Conservation (phyloP, 1,140 invertebrate species). For the Diabrotica undecimpunctata region DNA sequence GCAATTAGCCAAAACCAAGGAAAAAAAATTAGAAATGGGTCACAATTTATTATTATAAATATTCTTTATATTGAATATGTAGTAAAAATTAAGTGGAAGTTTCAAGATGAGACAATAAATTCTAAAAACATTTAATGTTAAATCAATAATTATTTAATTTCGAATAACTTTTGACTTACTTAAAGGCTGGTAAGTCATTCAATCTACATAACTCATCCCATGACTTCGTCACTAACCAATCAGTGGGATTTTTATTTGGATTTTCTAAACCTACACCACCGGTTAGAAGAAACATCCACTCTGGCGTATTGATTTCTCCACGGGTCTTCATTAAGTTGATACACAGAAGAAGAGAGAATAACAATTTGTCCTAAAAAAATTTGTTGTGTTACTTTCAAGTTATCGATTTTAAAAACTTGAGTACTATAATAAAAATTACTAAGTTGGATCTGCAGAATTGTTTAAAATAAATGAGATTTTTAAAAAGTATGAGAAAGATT, state of each 20-base stretch:
- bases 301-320: conserved; percentile 60
- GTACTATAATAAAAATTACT: too few relatives aligned
- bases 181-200: conserved; percentile 57
- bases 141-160: background rate
- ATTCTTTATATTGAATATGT: too few relatives aligned
- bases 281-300: conserved; percentile 88
- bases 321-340: conserved; percentile 77
- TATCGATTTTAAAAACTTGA: conserved; percentile 88
- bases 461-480: too few relatives aligned
- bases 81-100: too few relatives aligned
- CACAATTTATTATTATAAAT: too few relatives aligned
- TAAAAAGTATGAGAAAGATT: too few relatives aligned
- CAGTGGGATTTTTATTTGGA: conserved; percentile 64
- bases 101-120: too few relatives aligned
- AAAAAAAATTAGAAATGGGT: too few relatives aligned
- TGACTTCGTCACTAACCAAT: conserved; percentile 71
- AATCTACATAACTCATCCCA: conserved; percentile 84
- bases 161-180: conserved; percentile 44
- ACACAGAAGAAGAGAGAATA: conserved; percentile 84
- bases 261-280: conserved; percentile 81
- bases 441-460: too few relatives aligned
- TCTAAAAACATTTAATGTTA: too few relatives aligned
- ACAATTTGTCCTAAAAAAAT: conserved; percentile 88
- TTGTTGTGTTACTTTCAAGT: conserved; percentile 49
- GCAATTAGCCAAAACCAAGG: too few relatives aligned